Evolutionary conservation across 2,113 vertebrate species (phyloP), one percentile per base, ranked within the genome.

Genomic region (Myocastor coypus): DNA sequence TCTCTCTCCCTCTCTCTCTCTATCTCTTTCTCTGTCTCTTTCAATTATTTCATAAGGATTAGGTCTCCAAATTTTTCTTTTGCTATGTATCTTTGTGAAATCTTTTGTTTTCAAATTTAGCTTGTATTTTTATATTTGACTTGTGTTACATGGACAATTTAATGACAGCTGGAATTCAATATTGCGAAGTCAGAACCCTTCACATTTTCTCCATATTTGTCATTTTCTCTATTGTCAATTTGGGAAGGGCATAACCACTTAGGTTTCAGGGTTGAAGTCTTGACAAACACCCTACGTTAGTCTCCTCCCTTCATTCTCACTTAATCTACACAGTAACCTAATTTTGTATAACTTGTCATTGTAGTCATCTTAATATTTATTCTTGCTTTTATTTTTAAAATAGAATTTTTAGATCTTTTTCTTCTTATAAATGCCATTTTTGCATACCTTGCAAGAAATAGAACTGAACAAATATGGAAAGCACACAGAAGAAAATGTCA

Each of bases 321-420:
- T 75, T 59, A 32, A 42, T 11, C 22, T 7, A 91, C 50, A 82
- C 12, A 84, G 34, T 80, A 28, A 40, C 20, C 81, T 94, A 61
- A 88, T 52, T 22, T 73, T 59, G 8, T 1, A 4, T 50, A 32
- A 8, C 5, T 86, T 77, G 85, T 83, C 22, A 59, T 66, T 87
- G 17, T 13, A 71, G 75, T 75, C 17, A 77, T 17, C 91, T 85
- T 32, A 14, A 84, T 10, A 55, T 37, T 52, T 46, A 22, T 17
- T 82, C 28, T 89, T 83, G 63, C 12, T 73, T 73, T 89, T 73
- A 59, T 83, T 91, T 87, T 92, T 69, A 50, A 92, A 93, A 40
- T 42, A 83, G 16, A 5, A 77, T 8, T 94, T 50, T 42, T 50
- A 57, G 8, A 30, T 5, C 4, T 40, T 87, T 68, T 32, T 83